These are phyloP conservation scores for Dasypolia templi DNA, from an alignment of 2,888 invertebrate genomes.

Conservation along the genomic window DNA sequence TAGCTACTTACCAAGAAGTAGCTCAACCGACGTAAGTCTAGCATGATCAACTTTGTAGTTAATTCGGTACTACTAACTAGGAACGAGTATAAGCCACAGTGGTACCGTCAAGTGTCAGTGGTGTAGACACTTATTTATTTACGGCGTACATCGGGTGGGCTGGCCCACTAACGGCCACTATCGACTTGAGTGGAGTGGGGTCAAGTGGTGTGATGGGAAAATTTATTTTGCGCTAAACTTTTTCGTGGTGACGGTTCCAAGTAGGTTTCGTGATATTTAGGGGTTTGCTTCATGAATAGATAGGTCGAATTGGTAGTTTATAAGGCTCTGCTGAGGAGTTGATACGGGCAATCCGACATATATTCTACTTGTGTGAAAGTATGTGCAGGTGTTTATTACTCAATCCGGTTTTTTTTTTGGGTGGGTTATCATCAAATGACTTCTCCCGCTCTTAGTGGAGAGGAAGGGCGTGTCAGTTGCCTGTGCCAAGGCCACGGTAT, in stretches of 20 bases:
- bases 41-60: constrained; percentile 21
- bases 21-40: not conserved
- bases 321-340: constrained; percentile 6
- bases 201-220: constrained; percentile 72
- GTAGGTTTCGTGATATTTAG: constrained; percentile 49
- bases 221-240: constrained; percentile 71
- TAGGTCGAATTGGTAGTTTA: constrained; percentile 23
- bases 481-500: no score
- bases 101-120: constrained; percentile 67
- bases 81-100: constrained; percentile 29
- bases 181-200: constrained; percentile 76
- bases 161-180: constrained; percentile 70
- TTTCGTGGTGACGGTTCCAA: constrained; percentile 59
- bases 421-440: no score
- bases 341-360: not conserved
- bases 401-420: no score
- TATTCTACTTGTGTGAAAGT: not conserved
- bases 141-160: constrained; percentile 70
- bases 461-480: no score
- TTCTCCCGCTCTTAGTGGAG: no score
- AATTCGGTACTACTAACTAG: constrained; percentile 12
- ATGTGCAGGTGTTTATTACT: not conserved
- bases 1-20: not conserved
- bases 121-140: constrained; percentile 77
- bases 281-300: constrained; percentile 35